Base-by-base conservation (phyloP, 2,888 invertebrate genomes). In the Campopleginae sp. region DNA sequence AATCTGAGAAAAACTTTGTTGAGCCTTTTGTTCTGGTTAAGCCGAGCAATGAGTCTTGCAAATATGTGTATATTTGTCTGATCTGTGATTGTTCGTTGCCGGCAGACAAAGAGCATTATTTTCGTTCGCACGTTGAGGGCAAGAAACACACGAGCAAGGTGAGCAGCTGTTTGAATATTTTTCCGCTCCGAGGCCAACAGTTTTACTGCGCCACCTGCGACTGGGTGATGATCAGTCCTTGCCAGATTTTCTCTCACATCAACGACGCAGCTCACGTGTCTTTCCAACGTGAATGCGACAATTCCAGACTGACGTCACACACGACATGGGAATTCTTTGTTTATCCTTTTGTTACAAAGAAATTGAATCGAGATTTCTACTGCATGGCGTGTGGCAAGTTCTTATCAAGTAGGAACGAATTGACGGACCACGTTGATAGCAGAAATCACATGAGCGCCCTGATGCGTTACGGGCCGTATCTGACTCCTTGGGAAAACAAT, bases 151-250 rank as follows among this genome's bases (percentile, higher is more conserved):
- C 8, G 0, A 23, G 12, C 14, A 19, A 3, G 0, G 1, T 61
- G n/a, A 46, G 19, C 0, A 12, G 14, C 7, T 44, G 61, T 14
- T 58, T 12, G 2, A 54, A 46, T 27, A 58, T 70, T 5, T 27
- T 33, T 4, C 68, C 61, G 5, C 31, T 58, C 12, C n/a, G 4
- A 14, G 33, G 31, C 1, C 10, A 33, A 0, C 19, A 33, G 31
- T 70, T 31, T 61, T 61, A 70, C 19, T 78, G 78, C 46, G 17
- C 14, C 2, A 8, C n/a, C 19, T 78, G 78, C 33, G 61, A 78
- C 7, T 12, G 12, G 7, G 46, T 19, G 2, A 61, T 78, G 1
- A 31, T 6, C 3, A 19, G 31, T 10, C 7, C 10, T 14, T 0
- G n/a, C 10, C 17, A 19, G 0, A 54, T 77, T 7, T 1, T 0